phyloP scores from a whole-genome alignment of 2,797 vertebrate genomes.

The Syngnathus rostellatus region DNA sequence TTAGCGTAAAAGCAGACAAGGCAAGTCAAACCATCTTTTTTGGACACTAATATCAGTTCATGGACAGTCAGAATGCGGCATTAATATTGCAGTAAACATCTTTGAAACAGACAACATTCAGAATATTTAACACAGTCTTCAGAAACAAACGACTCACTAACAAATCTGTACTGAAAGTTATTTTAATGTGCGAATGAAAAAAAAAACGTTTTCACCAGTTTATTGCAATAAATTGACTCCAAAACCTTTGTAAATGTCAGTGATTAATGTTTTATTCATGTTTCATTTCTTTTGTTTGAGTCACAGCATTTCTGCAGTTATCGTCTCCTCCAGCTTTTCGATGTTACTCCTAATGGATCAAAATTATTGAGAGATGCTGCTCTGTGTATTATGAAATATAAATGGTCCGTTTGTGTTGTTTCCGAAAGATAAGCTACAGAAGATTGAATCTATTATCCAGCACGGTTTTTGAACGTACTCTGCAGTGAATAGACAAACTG shows the following conservation, averaged over 20 bases:
- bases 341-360: conserved; percentile 13
- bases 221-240: conserved; percentile 29
- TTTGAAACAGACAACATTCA: conserved; percentile 53
- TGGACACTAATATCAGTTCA: conserved; percentile 57
- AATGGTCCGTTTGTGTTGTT: conserved; percentile 35
- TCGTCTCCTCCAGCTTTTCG: conserved; percentile 9
- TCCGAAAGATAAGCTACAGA: conserved; percentile 12
- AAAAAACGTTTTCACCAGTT: conserved; percentile 13
- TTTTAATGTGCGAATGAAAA: conserved; percentile 20
- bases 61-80: conserved; percentile 44
- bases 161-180: conserved; percentile 24
- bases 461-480: conserved; percentile 7
- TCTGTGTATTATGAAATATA: conserved; percentile 27
- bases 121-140: conserved; percentile 46
- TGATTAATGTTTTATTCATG: conserved; percentile 31
- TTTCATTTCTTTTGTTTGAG: conserved; percentile 12
- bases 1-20: conserved; percentile 60
- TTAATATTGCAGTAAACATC: conserved; percentile 64
- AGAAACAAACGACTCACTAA: conserved; percentile 34
- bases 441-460: conserved; percentile 23
- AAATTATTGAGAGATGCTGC: conserved; percentile 17
- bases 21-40: conserved; percentile 48
- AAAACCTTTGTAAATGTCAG: conserved; percentile 16
- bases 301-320: conserved; percentile 3
- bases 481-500: neutral